These are phyloP conservation scores for Catharus minimus DNA, from an alignment of 2,113 vertebrate genomes.

Conservation along the genomic window DNA sequence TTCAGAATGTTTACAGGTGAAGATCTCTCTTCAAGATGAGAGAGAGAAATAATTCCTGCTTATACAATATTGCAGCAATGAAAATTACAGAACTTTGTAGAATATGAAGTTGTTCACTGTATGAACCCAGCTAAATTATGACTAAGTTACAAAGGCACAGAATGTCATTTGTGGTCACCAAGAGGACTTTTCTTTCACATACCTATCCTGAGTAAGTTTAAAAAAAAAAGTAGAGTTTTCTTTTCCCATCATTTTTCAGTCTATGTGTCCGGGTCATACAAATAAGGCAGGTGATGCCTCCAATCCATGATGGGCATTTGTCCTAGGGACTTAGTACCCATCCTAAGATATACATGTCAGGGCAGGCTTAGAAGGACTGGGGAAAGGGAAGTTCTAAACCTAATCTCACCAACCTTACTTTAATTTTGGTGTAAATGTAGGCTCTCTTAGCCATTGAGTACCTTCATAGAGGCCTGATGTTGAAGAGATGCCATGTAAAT, in stretches of 20 bases:
- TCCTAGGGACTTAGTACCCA: neutral
- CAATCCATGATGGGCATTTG: fast-evolving
- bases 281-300: neutral
- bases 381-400: neutral
- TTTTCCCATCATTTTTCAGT: neutral
- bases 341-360: neutral
- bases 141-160: neutral
- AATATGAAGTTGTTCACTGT: neutral
- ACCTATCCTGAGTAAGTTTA: neutral
- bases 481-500: neutral
- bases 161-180: neutral
- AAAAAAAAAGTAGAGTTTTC: neutral
- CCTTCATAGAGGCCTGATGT: neutral
- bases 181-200: neutral
- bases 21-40: neutral
- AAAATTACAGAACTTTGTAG: neutral
- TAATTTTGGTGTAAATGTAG: neutral
- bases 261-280: neutral
- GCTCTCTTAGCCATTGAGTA: neutral
- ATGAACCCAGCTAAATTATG: neutral
- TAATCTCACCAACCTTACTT: neutral
- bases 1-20: neutral
- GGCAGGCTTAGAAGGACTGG: neutral
- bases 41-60: neutral
- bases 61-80: neutral